These are phyloP conservation scores for Lasioglossum vierecki DNA, from an alignment of 2,888 invertebrate species.

Conservation along the genomic window DNA sequence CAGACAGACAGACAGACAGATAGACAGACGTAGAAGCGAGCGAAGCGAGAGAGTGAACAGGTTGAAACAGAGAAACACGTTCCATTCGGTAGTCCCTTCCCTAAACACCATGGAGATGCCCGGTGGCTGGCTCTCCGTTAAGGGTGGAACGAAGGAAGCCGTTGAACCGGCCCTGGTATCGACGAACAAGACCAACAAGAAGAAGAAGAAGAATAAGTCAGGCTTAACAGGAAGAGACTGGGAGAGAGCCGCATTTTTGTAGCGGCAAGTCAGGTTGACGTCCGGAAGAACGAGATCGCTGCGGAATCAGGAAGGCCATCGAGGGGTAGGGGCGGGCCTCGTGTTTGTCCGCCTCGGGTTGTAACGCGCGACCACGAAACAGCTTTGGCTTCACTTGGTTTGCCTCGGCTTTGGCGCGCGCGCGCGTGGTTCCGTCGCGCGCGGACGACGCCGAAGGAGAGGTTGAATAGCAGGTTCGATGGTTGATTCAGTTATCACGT, in stretches of 20 bases:
- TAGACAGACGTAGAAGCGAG: conserved; percentile 21
- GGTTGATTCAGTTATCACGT: conserved; percentile 67
- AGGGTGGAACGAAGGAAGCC: conserved; percentile 28
- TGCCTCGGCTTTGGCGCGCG: not conserved
- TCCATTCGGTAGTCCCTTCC: conserved; percentile 19
- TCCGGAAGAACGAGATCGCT: conserved; percentile 59
- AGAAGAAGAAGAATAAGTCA: conserved; percentile 28
- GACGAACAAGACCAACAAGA: conserved; percentile 17
- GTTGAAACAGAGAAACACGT: conserved; percentile 40
- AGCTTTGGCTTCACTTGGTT: not conserved
- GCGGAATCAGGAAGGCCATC: conserved; percentile 56
- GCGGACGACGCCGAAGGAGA: conserved; percentile 33
- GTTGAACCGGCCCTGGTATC: conserved; percentile 50
- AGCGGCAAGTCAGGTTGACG: conserved; percentile 47
- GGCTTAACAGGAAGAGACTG: conserved; percentile 41
- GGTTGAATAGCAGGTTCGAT: conserved; percentile 67
- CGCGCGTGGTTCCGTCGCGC: conserved; percentile 16
- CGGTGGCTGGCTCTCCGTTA: not conserved
- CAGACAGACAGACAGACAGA: conserved; percentile 14
- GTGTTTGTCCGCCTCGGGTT: conserved; percentile 21
- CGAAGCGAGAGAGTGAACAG: conserved; percentile 52
- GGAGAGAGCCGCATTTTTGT: conserved; percentile 52
- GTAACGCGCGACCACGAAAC: conserved; percentile 8
- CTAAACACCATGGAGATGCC: conserved; percentile 32
- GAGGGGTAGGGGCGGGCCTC: conserved; percentile 1